phyloP scores from a whole-genome alignment of 2,797 vertebrate genomes.

The Brachyalestes nurse region DNA sequence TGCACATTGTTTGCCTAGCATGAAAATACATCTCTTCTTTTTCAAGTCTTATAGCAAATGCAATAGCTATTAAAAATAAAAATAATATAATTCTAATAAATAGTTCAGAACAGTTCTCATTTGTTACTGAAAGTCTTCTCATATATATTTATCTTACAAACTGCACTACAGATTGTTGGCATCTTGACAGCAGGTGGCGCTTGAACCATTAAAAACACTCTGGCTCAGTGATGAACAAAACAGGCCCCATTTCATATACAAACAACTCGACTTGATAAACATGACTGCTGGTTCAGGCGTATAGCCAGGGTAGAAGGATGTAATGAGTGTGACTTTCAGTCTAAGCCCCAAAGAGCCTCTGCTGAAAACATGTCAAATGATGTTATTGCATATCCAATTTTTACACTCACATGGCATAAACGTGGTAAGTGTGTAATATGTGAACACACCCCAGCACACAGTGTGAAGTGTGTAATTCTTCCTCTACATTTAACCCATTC shows the following conservation, averaged over 20 bases:
- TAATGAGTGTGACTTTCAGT: background rate
- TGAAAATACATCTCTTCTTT: background rate
- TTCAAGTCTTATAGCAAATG: too few relatives aligned
- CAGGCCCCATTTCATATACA: background rate
- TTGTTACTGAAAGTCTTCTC: too few relatives aligned
- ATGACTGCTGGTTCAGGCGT: background rate
- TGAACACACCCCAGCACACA: too few relatives aligned
- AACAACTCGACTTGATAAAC: background rate
- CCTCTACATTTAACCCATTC: too few relatives aligned
- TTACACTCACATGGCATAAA: too few relatives aligned
- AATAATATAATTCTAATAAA: too few relatives aligned
- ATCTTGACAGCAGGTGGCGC: conserved; percentile 19
- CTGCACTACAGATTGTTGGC: background rate
- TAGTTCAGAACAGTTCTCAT: too few relatives aligned
- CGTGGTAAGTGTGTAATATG: too few relatives aligned
- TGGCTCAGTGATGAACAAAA: background rate
- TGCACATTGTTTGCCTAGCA: too few relatives aligned
- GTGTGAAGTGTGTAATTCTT: too few relatives aligned
- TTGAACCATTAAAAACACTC: background rate
- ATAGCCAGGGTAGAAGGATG: background rate
- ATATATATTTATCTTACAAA: background rate
- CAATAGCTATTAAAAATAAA: background rate
- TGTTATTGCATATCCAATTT: too few relatives aligned
- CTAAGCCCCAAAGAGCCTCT: background rate
- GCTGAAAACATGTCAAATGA: background rate